Evolutionary conservation across 2,888 invertebrate species (phyloP).

Genomic region (Zaprionus bogoriensis): DNA sequence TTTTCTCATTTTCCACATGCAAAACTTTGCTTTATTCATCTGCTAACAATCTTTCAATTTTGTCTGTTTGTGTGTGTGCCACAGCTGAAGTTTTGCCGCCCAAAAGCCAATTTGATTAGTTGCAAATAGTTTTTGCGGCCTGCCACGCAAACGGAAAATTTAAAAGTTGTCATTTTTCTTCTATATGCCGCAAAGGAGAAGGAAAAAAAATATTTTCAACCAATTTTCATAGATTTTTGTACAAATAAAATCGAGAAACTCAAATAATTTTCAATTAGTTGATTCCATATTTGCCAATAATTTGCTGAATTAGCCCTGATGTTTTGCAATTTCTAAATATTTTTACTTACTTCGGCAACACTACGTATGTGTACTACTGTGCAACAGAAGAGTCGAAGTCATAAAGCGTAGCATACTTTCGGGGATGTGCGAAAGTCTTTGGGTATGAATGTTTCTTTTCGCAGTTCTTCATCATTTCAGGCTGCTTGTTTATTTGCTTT

Average conservation of each 20-base stretch:
- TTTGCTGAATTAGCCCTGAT: background rate
- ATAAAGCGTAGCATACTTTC: slow-evolving; percentile 46
- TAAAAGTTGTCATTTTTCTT: slow-evolving; percentile 1
- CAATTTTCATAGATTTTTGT: too few relatives aligned
- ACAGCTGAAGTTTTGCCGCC: slow-evolving; percentile 27
- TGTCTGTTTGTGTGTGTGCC: slow-evolving; percentile 4
- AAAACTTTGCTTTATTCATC: slow-evolving; percentile 33
- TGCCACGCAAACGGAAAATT: slow-evolving; percentile 23
- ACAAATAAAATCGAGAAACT: background rate
- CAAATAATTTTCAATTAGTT: slow-evolving; percentile 12
- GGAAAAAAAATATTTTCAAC: too few relatives aligned
- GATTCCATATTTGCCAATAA: slow-evolving; percentile 2
- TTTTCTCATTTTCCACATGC: background rate
- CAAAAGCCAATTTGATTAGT: slow-evolving; percentile 57
- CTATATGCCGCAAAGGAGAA: background rate
- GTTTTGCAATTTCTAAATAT: background rate
- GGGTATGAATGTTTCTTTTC: background rate
- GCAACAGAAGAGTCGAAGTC: background rate
- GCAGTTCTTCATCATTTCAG: slow-evolving; percentile 1
- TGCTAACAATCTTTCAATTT: background rate
- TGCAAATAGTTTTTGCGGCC: slow-evolving; percentile 36
- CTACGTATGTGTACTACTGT: slow-evolving; percentile 22
- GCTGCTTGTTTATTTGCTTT: slow-evolving; percentile 13
- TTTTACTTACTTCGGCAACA: background rate
- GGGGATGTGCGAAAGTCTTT: slow-evolving; percentile 1